Base-by-base conservation (phyloP, 2,113 vertebrate species). In the Marmota monax region DNA sequence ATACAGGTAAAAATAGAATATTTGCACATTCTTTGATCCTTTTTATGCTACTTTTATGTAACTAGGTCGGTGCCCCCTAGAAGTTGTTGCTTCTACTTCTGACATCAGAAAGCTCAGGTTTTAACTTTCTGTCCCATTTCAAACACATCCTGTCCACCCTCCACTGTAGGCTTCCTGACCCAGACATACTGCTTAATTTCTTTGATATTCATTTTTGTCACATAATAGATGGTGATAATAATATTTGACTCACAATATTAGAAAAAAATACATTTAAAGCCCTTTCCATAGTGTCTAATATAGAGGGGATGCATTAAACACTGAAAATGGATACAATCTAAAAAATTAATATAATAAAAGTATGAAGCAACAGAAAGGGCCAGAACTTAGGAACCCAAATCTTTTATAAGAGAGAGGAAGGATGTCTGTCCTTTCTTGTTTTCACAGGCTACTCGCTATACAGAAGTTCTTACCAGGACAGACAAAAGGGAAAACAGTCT, bases 1-100 rank as follows among this genome's bases (percentile, higher is more conserved):
- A 45, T 27, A 18, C 29, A 88, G 29, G 88, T 45, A 61, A 92
- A 76, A 84, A 95, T 77, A 17, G 88, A 87, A 56, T 5, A 84
- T 61, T 72, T 32, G 22, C 48, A 58, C 7, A 20, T 39, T 90
- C 4, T 84, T 69, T 94, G 25, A 37, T 78, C 37, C 2, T 69
- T 42, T 69, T 70, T 4, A 90, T 56, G 9, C 27, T 67, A 76
- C 13, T 84, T 67, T 80, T 77, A 92, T 58, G 32, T 65, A 56
- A 90, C 72, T 82, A 18, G n/a, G 82, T 84, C 17, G 70, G 39
- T 82, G 39, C 22, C 22, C 80, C n/a, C 67, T 37, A 77, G 9
- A 70, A 29, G 29, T 39, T 73, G 1, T 74, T 77, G 72, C 20
- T 89, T 92, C 56, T 78, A 5, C 34, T 37, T 77, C 61, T 67